phyloP scores from a whole-genome alignment of 2,888 invertebrate species.

The Drosophila demipolita region DNA sequence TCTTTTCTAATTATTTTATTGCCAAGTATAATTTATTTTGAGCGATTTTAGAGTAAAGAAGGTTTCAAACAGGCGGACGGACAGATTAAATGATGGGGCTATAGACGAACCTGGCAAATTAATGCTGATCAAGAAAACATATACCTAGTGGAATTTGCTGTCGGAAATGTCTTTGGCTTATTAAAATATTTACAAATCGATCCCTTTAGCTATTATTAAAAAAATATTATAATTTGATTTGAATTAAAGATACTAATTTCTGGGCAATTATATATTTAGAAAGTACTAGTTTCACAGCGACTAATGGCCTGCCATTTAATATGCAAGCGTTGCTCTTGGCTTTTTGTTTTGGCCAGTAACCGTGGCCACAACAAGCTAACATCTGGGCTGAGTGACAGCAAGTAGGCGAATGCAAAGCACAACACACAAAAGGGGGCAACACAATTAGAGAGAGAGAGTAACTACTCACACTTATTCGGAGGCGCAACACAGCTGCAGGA shows the following conservation, averaged over 20 bases:
- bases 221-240: not conserved
- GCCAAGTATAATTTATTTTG: not conserved
- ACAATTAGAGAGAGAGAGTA: slow-evolving; percentile 9
- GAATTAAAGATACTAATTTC: not conserved
- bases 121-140: not conserved
- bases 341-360: not conserved
- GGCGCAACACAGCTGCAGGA: slow-evolving; percentile 36
- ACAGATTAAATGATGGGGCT: not conserved
- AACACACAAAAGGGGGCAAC: slow-evolving; percentile 20
- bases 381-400: slow-evolving; percentile 20
- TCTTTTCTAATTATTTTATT: not conserved
- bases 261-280: not conserved
- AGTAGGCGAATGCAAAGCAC: slow-evolving; percentile 20
- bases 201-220: not conserved
- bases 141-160: not conserved
- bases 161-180: not conserved
- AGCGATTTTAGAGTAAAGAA: no score
- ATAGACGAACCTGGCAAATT: no score
- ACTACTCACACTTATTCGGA: slow-evolving; percentile 40
- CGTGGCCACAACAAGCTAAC: slow-evolving; percentile 19
- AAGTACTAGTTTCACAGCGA: not conserved
- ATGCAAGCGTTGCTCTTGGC: not conserved
- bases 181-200: not conserved
- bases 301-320: not conserved
- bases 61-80: not conserved